Conservation (phyloP, 2,888 invertebrate species). For the Zonitis immaculata region DNA sequence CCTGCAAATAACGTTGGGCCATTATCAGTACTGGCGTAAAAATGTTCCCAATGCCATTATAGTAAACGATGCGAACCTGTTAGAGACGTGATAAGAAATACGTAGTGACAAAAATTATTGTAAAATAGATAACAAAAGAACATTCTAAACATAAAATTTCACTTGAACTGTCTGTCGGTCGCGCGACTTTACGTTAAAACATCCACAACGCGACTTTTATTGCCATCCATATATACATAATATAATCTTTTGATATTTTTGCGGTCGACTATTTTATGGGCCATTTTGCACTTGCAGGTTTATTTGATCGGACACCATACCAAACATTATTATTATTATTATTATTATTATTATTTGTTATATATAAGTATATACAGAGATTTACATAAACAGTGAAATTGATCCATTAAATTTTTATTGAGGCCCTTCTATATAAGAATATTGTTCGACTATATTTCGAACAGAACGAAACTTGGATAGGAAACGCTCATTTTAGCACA, state of each 20-base stretch:
- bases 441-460: neutral
- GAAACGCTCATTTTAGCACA: too few relatives aligned
- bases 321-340: too few relatives aligned
- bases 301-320: slow-evolving; percentile 18
- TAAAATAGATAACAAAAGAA: slow-evolving; percentile 36
- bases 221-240: slow-evolving; percentile 38
- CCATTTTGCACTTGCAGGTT: slow-evolving; percentile 33
- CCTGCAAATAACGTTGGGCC: slow-evolving; percentile 6
- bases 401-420: slow-evolving; percentile 3
- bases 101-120: slow-evolving; percentile 38
- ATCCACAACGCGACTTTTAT: too few relatives aligned
- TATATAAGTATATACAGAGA: neutral
- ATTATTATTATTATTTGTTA: too few relatives aligned
- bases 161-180: slow-evolving; percentile 29
- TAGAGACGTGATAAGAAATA: slow-evolving; percentile 37
- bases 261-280: slow-evolving; percentile 30
- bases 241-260: slow-evolving; percentile 36
- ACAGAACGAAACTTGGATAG: neutral
- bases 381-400: slow-evolving; percentile 5
- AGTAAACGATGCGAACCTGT: slow-evolving; percentile 22
- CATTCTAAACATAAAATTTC: slow-evolving; percentile 40
- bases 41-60: slow-evolving; percentile 18
- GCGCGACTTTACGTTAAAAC: too few relatives aligned
- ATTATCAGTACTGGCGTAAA: slow-evolving; percentile 5
- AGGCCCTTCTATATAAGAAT: neutral